phyloP scores from a whole-genome alignment of 2,113 vertebrate species.

The Siniperca chuatsi region DNA sequence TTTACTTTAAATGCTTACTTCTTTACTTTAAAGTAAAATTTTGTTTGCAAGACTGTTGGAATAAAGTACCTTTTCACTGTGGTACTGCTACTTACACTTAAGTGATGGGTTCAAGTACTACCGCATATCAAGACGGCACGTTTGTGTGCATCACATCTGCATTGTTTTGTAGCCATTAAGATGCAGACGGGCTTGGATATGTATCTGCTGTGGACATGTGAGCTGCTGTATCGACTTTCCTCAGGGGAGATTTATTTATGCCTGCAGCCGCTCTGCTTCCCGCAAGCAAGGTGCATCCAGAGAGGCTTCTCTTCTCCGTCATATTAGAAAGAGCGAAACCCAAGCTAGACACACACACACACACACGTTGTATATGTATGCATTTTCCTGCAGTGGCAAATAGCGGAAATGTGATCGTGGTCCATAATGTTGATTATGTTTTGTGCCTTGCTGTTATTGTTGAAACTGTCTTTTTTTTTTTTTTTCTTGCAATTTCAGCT shows the following conservation, averaged over 20 bases:
- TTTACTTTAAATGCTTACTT: neutral
- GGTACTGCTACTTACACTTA: neutral
- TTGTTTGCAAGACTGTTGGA: neutral
- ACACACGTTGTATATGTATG: constrained; percentile 5
- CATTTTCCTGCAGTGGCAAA: neutral
- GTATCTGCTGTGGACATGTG: constrained; percentile 74
- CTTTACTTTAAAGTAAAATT: neutral
- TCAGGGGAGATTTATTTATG: constrained; percentile 77
- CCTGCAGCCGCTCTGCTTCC: constrained; percentile 77
- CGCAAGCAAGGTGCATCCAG: constrained; percentile 75
- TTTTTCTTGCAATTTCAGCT: too few species aligned
- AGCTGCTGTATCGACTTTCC: constrained; percentile 82
- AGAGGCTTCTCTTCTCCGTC: constrained; percentile 53
- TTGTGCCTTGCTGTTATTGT: neutral
- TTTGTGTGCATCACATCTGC: constrained; percentile 35
- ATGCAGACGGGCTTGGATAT: constrained; percentile 62
- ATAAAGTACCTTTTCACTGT: neutral
- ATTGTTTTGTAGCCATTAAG: constrained; percentile 65
- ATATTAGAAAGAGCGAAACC: constrained; percentile 60
- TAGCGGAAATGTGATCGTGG: neutral
- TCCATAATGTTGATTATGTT: neutral
- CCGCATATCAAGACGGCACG: neutral
- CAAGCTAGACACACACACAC: constrained; percentile 29
- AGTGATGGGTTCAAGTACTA: neutral
- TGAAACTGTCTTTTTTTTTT: too few species aligned